phyloP scores from a whole-genome alignment of 1,140 invertebrate species.

The Drosophila persimilis region DNA sequence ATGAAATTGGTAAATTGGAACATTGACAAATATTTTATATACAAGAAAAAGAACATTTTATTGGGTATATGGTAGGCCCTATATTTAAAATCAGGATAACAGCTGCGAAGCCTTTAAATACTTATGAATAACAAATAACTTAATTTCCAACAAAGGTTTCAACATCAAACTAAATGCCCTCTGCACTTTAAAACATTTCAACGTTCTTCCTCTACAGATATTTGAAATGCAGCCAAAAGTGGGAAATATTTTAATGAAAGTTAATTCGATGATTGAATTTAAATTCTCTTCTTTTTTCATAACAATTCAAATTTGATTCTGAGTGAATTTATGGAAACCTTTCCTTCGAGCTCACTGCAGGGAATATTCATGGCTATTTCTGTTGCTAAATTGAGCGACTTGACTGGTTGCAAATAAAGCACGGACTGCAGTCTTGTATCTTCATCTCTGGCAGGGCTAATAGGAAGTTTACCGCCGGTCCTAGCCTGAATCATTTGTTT shows the following conservation, averaged over 20 bases:
- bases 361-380: background rate
- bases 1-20: no score
- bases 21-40: no score
- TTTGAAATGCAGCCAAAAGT: background rate
- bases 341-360: background rate
- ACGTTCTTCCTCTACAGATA: background rate
- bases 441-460: slow-evolving; percentile 14
- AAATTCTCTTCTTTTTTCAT: background rate
- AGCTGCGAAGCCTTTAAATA: no score
- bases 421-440: slow-evolving; percentile 11
- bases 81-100: no score
- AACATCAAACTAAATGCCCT: no score
- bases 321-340: slow-evolving; percentile 2
- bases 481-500: slow-evolving; percentile 51
- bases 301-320: background rate
- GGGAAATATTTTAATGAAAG: slow-evolving; percentile 7
- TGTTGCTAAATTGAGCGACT: slow-evolving; percentile 19
- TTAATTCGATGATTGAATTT: slow-evolving; percentile 11
- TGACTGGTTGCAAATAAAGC: slow-evolving; percentile 33
- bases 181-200: no score
- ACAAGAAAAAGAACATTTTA: no score
- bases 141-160: no score
- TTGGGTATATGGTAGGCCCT: no score
- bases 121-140: no score
- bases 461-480: slow-evolving; percentile 45